Base-by-base conservation (phyloP, 2,888 invertebrate species). In the Cetonia aurata region DNA sequence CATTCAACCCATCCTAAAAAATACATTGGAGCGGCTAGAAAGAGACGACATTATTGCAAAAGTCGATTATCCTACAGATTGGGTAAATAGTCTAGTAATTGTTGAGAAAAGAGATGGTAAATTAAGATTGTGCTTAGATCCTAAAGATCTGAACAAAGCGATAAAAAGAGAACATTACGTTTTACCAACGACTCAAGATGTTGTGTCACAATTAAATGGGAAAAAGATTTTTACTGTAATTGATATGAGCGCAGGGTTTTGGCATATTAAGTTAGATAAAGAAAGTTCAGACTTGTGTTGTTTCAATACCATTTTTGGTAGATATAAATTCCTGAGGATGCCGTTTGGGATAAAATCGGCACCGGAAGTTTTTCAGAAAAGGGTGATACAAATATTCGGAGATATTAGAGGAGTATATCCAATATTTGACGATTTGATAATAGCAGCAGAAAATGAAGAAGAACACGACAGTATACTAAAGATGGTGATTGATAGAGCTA, bases 161-260 rank as follows among this genome's bases (percentile, higher is more conserved):
- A 42, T 62, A 44, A 15, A 44, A n/a, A 19, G 50, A 25, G 33
- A 50, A 50, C 31, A 25, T 52, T 37, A 31, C 71, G 55, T 69
- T 33, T 76, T 77, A 41, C 71, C 75, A 37, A 74, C 74, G 71
- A 48, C 78, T 66, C 72, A 79, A 62, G 74, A 75, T 70, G 53
- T 75, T 66, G n/a, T 74, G 59, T 55, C 71, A 62, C 69, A 75
- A 62, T 57, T 73, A 71, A 62, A 72, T 69, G 71, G 68, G 59
- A 73, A 73, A 77, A 73, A 71, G 57, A 55, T 69, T 75, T 77
- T 60, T 75, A 72, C 19, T 77, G 74, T 71, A 73, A 72, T 19
- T 79, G 74, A 82, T 77, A 57, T 80, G 72, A 62, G 79, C 78
- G 68, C 80, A 25, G 80, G 81, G 10, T 82, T 79, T 74, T 77